These are phyloP conservation scores for Stegastes partitus DNA, from an alignment of 2,113 vertebrate species.

Conservation along the genomic window DNA sequence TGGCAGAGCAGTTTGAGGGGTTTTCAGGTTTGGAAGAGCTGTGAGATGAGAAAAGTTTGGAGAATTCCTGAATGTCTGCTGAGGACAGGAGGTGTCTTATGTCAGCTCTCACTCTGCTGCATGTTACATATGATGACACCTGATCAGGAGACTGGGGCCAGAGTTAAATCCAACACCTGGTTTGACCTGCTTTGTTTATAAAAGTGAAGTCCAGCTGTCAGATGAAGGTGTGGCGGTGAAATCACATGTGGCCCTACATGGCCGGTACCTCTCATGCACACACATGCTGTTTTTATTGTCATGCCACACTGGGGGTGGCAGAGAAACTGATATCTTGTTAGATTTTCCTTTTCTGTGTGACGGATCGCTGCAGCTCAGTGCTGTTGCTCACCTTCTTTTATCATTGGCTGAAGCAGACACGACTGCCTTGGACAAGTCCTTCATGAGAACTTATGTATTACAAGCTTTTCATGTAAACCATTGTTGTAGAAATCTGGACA, in stretches of 20 bases:
- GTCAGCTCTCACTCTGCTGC: too few species aligned
- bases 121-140: too few species aligned
- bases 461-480: too few species aligned
- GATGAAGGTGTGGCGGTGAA: background rate
- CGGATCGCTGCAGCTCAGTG: too few species aligned
- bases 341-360: too few species aligned
- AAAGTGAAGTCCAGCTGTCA: conserved; percentile 6
- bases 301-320: background rate
- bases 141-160: background rate
- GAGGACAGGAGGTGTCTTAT: too few species aligned
- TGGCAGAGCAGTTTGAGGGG: background rate
- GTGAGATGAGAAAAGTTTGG: background rate
- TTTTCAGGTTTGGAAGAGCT: background rate
- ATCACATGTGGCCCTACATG: background rate
- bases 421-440: too few species aligned
- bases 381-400: too few species aligned
- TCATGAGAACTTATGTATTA: too few species aligned
- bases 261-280: conserved; percentile 3
- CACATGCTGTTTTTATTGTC: background rate
- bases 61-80: background rate
- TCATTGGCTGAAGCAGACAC: too few species aligned
- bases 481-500: too few species aligned
- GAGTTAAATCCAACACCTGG: background rate
- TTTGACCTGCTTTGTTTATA: background rate
- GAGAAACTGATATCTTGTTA: too few species aligned